Percentiles rank a stretch among this genome's conserved stretches.
Evolutionary conservation across 2,888 invertebrate species (phyloP).

Genomic region (Podabrus alpinus): DNA sequence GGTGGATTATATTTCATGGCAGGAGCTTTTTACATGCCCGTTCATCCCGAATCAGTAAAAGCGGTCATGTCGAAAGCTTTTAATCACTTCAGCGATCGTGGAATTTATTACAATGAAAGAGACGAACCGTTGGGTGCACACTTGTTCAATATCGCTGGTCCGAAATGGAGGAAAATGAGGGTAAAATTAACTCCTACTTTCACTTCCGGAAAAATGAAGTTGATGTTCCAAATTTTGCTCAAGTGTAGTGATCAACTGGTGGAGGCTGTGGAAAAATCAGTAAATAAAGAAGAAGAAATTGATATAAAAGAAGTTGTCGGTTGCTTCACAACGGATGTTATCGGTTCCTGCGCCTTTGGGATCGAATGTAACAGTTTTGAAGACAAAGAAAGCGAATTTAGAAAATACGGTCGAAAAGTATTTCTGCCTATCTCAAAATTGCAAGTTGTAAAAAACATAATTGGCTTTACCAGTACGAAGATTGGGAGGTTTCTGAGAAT

Average conservation of each 20-base stretch:
- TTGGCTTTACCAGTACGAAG: slow-evolving; percentile 56
- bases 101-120: slow-evolving; percentile 60
- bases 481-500: slow-evolving; percentile 40
- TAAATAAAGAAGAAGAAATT: slow-evolving; percentile 37
- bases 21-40: slow-evolving; percentile 24
- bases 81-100: slow-evolving; percentile 63
- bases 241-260: slow-evolving; percentile 59
- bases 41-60: slow-evolving; percentile 33
- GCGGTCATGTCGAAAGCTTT: slow-evolving; percentile 63
- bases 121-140: slow-evolving; percentile 62
- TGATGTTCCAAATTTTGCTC: slow-evolving; percentile 64
- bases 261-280: slow-evolving; percentile 46
- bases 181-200: slow-evolving; percentile 66
- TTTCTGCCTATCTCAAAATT: slow-evolving; percentile 24
- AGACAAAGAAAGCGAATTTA: slow-evolving; percentile 57
- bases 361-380: slow-evolving; percentile 60
- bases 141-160: slow-evolving; percentile 59
- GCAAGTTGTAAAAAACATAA: slow-evolving; percentile 44
- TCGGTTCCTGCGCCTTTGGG: slow-evolving; percentile 62
- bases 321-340: slow-evolving; percentile 58
- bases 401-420: slow-evolving; percentile 22
- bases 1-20: slow-evolving; percentile 26
- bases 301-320: slow-evolving; percentile 56
- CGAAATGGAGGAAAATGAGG: slow-evolving; percentile 65
- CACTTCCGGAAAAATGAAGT: slow-evolving; percentile 66